Evolutionary conservation across 2,797 vertebrate species (phyloP), one percentile per base, ranked within the genome.

Genomic region (Syngnathus rostellatus): DNA sequence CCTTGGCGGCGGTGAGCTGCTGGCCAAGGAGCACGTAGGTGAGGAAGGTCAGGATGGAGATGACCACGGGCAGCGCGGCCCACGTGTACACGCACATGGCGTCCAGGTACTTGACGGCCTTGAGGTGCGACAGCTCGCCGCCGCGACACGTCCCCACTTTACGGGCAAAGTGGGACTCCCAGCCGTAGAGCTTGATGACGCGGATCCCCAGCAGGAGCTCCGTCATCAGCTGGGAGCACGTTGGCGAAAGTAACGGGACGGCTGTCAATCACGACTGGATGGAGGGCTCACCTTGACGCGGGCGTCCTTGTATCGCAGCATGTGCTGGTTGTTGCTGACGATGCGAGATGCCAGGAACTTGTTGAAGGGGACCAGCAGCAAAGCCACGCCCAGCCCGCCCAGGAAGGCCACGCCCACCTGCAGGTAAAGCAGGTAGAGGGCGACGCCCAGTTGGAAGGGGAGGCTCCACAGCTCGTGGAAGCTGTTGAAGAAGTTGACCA

Each of bases 391-490:
- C 68, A 99, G 77, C 1, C 95, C 95, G 1, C 93, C 94, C 0
- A 99, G 81, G 51, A 96, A 98, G 23, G 95, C 91, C 8, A 94
- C 31, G 0, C 93, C 96, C 73, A 99, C 94, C 88, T 99, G 95
- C 76, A 37, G 55, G 14, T 98, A 90, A 1, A 99, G 86, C 70
- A 99, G 81, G 89, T 95, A 97, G 51, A 99, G 94, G 9, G 94
- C 92, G 79, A 97, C 68, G 16, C 81, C 74, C 50, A 99, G 92
- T 72, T 81, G 86, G 75, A 98, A 86, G 3, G 97, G 96, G 51
- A 99, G 81, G 79, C 94, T 95, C 97, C 97, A 99, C 59, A 95
- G 76, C 66, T 97, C 95, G 0, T 99, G 97, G 84, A 99, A 97
- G 66, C 93, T 94, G 75, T 74, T 79, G 65, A 92, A 94, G 86